Conservation (phyloP, 2,888 invertebrate genomes). For the Papilio protenor region DNA sequence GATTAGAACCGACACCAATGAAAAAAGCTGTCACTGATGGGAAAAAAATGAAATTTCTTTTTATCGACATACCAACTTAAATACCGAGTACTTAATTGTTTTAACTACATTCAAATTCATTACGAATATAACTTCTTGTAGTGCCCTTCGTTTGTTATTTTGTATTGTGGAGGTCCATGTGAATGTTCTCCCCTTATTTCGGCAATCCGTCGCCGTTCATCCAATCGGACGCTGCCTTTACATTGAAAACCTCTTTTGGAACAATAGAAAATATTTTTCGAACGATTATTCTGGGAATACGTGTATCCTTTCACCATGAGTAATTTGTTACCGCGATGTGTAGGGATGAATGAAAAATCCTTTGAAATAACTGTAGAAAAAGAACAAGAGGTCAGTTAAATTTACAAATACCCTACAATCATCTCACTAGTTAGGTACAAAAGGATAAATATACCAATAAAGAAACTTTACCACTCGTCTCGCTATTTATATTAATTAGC, state of each 20-base stretch:
- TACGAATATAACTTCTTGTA: slow-evolving; percentile 42
- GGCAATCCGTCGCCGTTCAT: slow-evolving; percentile 49
- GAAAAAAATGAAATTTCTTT: no score
- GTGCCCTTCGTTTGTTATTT: slow-evolving; percentile 43
- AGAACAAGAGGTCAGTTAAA: neutral
- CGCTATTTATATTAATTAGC: neutral
- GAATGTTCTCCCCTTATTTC: slow-evolving; percentile 52
- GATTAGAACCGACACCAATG: no score
- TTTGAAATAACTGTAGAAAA: slow-evolving; percentile 17
- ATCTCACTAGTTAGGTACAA: neutral
- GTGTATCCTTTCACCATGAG: slow-evolving; percentile 58
- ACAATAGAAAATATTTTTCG: slow-evolving; percentile 56
- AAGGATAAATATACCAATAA: neutral
- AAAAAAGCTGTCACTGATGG: no score
- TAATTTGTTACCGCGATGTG: slow-evolving; percentile 53
- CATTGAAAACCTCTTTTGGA: slow-evolving; percentile 54
- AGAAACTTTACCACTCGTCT: neutral
- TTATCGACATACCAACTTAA: neutral
- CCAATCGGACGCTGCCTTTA: slow-evolving; percentile 57
- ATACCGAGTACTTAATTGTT: neutral
- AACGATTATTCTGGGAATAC: slow-evolving; percentile 57
- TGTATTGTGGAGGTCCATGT: slow-evolving; percentile 57
- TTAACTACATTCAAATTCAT: neutral
- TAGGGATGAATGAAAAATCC: slow-evolving; percentile 44
- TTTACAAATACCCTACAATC: neutral